Base-by-base conservation (phyloP, 2,888 invertebrate species). In the Reticulitermes lucifugus region DNA sequence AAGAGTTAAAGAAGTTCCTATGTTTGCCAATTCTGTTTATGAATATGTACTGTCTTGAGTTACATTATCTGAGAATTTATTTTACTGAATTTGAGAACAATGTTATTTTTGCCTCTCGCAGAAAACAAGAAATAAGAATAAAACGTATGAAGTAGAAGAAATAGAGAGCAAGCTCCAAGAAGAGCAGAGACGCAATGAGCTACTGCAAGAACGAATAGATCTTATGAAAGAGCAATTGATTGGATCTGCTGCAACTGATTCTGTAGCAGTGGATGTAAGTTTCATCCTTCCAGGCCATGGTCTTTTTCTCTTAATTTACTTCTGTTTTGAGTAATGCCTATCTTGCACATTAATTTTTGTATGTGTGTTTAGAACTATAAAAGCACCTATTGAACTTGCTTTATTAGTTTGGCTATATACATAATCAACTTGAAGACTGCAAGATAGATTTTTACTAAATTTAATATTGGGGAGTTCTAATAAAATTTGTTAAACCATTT, bases 181-280 rank as follows among this genome's bases (percentile, higher is more conserved):
- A 84, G 89, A 89, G 35, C 89, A 85, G 75, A 75, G 51, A n/a
- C 79, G 71, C 22, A 86, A 87, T 82, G 85, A 83, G 85, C 83
- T 86, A 12, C 85, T 88, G 14, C 85, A 87, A n/a, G 84, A 90
- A 55, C 87, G 89, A 9, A 86, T 88, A 2, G 90, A 90, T 85
- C 89, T 89, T 35, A 77, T 89, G 10, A 85, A 91, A 41, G 89
- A 89, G 60, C 89, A 90, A 29, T 89, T 91, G 0, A 90, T 91
- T n/a, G 70, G 65, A 43, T 41, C n/a, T 43, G n/a, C 81, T n/a
- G 25, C 70, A 43, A 35, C 35, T 41, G 51, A 51, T 46, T 21
- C 41, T 0, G 6, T 46, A 12, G 18, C 14, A 21, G 25, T 80
- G 55, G 25, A 65, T 46, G 81, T 81, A 81, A 81, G 70, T 70